These are phyloP conservation scores for Drosophila sucinea DNA, from an alignment of 1,140 invertebrate species.

Conservation along the genomic window DNA sequence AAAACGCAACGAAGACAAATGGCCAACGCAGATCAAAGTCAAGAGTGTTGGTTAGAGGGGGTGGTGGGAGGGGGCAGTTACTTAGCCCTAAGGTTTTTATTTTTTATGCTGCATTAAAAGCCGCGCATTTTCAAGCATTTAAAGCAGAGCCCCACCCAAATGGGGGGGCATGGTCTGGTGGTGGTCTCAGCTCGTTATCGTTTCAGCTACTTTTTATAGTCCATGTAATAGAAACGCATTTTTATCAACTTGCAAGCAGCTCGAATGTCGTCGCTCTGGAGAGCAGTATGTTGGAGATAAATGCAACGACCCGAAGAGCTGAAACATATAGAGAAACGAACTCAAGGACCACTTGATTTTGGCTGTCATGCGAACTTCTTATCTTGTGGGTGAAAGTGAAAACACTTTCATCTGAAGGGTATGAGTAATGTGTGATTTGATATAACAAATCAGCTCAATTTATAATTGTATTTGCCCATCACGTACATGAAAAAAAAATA, in stretches of 20 bases:
- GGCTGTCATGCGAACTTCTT: slow-evolving; percentile 8
- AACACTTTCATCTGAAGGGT: slow-evolving; percentile 36
- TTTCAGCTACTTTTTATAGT: slow-evolving; percentile 37
- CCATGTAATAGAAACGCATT: slow-evolving; percentile 44
- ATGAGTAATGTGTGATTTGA: slow-evolving; percentile 35
- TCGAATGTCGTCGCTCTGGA: slow-evolving; percentile 18
- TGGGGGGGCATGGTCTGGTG: neutral
- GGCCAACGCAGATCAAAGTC: slow-evolving; percentile 10
- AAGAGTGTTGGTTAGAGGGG: neutral
- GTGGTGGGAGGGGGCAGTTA: neutral
- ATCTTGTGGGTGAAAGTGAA: slow-evolving; percentile 22
- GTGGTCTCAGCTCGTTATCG: slow-evolving; percentile 27
- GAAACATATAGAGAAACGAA: neutral
- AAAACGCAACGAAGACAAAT: slow-evolving; percentile 53
- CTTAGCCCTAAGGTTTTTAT: neutral
- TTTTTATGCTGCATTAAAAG: slow-evolving; percentile 4
- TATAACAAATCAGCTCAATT: neutral
- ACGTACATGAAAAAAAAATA: slow-evolving; percentile 29
- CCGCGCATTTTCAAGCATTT: slow-evolving; percentile 30
- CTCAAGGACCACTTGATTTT: neutral
- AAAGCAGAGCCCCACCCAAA: neutral
- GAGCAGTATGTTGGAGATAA: neutral
- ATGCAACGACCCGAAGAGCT: neutral
- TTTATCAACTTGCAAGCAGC: slow-evolving; percentile 47
- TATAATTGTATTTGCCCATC: slow-evolving; percentile 34